These are phyloP conservation scores for Phoxinus phoxinus DNA, from an alignment of 2,113 vertebrate genomes.

Conservation along the genomic window DNA sequence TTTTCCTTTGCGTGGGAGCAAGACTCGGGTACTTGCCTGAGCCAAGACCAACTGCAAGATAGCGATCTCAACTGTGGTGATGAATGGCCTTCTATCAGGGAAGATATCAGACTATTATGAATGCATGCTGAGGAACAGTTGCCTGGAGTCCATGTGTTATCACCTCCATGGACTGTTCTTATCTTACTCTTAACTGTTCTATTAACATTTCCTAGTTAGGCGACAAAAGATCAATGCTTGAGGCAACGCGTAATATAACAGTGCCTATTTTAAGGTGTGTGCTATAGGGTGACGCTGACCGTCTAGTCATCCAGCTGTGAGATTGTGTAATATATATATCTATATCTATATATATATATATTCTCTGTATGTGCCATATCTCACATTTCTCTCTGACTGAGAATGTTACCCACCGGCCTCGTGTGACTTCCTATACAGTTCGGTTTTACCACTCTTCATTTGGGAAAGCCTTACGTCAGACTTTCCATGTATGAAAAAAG, in stretches of 20 bases:
- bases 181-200: conserved; percentile 7
- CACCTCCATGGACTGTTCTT: background rate
- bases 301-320: background rate
- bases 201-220: background rate
- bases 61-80: conserved; percentile 72
- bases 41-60: conserved; percentile 74
- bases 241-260: background rate
- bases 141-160: background rate
- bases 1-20: conserved; percentile 75
- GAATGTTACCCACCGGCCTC: too few species aligned
- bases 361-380: too few species aligned
- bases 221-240: background rate
- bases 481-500: background rate
- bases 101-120: conserved; percentile 62
- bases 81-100: conserved; percentile 62
- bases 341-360: too few species aligned
- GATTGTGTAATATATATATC: too few species aligned
- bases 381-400: too few species aligned
- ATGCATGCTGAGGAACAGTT: conserved; percentile 46
- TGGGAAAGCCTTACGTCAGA: background rate
- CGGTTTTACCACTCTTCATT: background rate
- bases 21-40: conserved; percentile 59
- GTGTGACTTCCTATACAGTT: background rate
- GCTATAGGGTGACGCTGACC: background rate
- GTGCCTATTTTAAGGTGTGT: background rate